These are phyloP conservation scores for Beris morrisii DNA, from an alignment of 2,888 invertebrate species.

Conservation along the genomic window DNA sequence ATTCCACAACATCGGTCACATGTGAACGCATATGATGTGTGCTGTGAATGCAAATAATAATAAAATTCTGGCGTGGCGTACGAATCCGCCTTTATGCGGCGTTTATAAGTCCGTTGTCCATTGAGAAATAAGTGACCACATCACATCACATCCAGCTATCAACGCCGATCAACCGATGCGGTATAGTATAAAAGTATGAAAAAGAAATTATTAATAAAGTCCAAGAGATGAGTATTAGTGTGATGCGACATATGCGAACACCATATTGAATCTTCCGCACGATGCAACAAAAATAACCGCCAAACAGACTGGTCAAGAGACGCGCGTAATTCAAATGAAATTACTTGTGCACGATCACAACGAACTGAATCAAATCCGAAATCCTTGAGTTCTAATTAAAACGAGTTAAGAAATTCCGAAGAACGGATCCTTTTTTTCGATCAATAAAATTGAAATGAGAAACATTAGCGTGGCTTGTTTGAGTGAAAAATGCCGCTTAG, in stretches of 20 bases:
- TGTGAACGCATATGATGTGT: slow-evolving; percentile 23
- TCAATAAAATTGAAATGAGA: no score
- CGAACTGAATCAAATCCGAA: slow-evolving; percentile 10
- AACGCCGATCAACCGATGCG: neutral
- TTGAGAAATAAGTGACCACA: neutral
- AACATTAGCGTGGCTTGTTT: no score
- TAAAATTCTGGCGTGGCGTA: no score
- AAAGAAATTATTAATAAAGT: neutral
- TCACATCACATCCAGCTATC: no score
- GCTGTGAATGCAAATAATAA: slow-evolving; percentile 9
- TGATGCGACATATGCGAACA: neutral
- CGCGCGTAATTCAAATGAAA: neutral
- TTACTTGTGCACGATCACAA: slow-evolving; percentile 6
- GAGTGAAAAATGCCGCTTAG: no score
- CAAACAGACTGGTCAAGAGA: neutral
- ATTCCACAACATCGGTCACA: slow-evolving; percentile 25
- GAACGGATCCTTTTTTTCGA: neutral
- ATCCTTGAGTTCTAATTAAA: slow-evolving; percentile 18
- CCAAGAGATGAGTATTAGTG: no score
- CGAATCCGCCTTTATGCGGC: no score
- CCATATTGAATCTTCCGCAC: neutral
- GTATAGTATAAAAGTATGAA: neutral
- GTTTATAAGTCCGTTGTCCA: neutral
- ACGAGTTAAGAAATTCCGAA: neutral
- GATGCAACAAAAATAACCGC: neutral